A percentile compares a stretch with the other conserved stretches of the same genome.
phyloP scores from a whole-genome alignment of 2,113 vertebrate species.

The Anthoscopus minutus region DNA sequence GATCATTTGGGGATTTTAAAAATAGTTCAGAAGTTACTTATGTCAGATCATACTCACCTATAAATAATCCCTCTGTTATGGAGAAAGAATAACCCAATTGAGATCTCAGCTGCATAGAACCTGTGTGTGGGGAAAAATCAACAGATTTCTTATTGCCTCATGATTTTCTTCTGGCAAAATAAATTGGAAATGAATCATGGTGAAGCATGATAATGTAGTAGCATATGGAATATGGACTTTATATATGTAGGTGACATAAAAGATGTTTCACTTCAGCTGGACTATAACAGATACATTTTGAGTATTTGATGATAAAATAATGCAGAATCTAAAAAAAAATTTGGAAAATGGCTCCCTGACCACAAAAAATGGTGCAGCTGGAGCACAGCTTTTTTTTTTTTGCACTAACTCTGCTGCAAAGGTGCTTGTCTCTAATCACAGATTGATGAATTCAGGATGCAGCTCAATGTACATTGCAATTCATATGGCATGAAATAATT shows the following conservation, averaged over 20 bases:
- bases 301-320: not conserved
- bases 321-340: not conserved
- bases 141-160: not conserved
- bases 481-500: not conserved
- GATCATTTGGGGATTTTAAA: not conserved
- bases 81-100: conserved; percentile 77
- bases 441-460: not conserved
- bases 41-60: conserved; percentile 73
- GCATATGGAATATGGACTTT: not conserved
- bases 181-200: not conserved
- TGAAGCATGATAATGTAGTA: not conserved
- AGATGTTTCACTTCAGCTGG: not conserved
- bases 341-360: not conserved
- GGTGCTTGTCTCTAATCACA: not conserved
- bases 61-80: conserved; percentile 88
- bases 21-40: not conserved
- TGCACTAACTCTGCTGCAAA: not conserved
- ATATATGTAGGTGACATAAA: not conserved
- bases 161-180: not conserved
- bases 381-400: not conserved
- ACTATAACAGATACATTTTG: not conserved
- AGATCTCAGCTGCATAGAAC: conserved; percentile 83
- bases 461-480: not conserved
- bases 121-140: conserved; percentile 32
- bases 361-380: not conserved